These are phyloP conservation scores for Podotricha telesiphe DNA, from an alignment of 2,888 invertebrate genomes.

Conservation along the genomic window DNA sequence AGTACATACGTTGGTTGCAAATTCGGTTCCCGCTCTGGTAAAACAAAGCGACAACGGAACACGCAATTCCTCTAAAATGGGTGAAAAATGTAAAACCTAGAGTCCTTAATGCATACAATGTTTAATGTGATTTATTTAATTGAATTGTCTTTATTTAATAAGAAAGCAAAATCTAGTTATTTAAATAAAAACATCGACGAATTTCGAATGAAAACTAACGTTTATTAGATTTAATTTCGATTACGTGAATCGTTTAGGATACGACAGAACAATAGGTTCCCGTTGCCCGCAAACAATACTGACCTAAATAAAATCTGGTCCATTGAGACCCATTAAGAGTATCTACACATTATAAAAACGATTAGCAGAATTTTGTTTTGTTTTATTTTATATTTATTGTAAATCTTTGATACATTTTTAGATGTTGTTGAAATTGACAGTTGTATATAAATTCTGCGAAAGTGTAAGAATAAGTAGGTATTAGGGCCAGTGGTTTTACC, in stretches of 20 bases:
- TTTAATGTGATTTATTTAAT: no score
- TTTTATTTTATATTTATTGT: background rate
- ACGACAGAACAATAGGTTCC: conserved; percentile 42
- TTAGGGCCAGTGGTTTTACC: no score
- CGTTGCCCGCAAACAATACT: conserved; percentile 43
- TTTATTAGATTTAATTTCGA: conserved; percentile 41
- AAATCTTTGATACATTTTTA: background rate
- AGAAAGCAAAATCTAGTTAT: background rate
- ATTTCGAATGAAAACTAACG: conserved; percentile 11
- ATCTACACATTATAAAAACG: conserved; percentile 27
- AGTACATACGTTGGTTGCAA: no score
- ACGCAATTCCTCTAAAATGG: no score
- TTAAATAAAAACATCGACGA: background rate
- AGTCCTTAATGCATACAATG: no score
- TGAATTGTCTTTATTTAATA: no score
- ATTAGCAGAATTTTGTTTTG: background rate
- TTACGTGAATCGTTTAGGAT: conserved; percentile 39
- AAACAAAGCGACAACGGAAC: no score
- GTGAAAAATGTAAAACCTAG: no score
- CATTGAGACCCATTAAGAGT: conserved; percentile 49
- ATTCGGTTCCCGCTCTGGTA: no score
- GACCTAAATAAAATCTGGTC: conserved; percentile 47
- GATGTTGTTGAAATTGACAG: no score
- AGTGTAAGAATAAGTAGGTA: no score
- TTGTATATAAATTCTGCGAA: no score